Conservation (phyloP, 2,113 vertebrate genomes). For the Tachuris rubrigastra region DNA sequence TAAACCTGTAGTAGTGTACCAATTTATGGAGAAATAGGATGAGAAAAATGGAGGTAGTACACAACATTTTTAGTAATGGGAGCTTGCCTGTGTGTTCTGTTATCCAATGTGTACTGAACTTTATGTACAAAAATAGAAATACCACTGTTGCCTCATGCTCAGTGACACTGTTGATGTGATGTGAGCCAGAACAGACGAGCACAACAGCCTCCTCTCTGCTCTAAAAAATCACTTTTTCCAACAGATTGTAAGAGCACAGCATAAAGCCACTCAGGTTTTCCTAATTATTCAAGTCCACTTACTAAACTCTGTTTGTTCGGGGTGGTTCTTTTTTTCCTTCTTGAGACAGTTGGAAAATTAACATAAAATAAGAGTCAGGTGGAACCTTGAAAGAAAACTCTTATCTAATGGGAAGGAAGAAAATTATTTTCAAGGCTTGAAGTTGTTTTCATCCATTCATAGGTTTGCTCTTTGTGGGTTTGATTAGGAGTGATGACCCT, state of each 20-base stretch:
- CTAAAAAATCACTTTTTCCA: neutral
- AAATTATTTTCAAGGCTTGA: neutral
- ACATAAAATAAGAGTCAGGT: neutral
- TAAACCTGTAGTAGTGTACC: neutral
- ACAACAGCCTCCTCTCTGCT: neutral
- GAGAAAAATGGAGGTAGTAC: neutral
- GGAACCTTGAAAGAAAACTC: neutral
- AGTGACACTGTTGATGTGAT: conserved; percentile 47
- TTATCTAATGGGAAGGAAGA: neutral
- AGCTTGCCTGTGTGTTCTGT: neutral
- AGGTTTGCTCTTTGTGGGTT: neutral
- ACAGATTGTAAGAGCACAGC: neutral
- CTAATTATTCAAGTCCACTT: neutral
- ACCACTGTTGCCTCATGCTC: conserved; percentile 13
- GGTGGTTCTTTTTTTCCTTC: neutral
- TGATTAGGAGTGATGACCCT: neutral
- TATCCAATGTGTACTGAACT: conserved; percentile 26
- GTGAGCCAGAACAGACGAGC: conserved; percentile 35
- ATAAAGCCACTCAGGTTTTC: neutral
- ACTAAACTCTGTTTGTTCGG: neutral
- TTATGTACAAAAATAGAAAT: conserved; percentile 56
- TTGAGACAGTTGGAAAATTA: neutral
- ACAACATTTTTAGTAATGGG: neutral
- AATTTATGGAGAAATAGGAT: neutral
- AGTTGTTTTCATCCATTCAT: neutral